A percentile compares a stretch with the other conserved stretches of the same genome.
These are phyloP conservation scores for Agrilus mali DNA, from an alignment of 2,888 invertebrate species.

Conservation along the genomic window DNA sequence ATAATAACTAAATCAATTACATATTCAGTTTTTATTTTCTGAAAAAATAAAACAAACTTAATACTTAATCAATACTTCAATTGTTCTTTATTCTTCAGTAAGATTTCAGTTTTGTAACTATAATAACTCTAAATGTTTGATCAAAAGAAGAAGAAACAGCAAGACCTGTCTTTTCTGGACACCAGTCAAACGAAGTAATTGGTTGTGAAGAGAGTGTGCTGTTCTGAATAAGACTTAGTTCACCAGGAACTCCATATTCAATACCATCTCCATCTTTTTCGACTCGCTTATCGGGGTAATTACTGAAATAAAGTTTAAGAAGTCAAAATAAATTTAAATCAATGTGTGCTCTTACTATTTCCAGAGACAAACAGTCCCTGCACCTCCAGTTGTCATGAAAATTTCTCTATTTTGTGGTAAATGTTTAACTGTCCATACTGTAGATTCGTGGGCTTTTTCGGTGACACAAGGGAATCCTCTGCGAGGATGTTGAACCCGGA, in stretches of 20 bases:
- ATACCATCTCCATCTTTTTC: constrained; percentile 59
- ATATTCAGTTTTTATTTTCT: background rate
- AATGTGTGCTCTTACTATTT: constrained; percentile 61
- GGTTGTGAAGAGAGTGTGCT: constrained; percentile 76
- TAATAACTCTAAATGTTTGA: constrained; percentile 73
- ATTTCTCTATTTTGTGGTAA: constrained; percentile 89
- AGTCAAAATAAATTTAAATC: background rate
- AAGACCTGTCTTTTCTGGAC: constrained; percentile 76
- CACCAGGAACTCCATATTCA: constrained; percentile 64
- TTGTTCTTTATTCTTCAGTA: constrained; percentile 30
- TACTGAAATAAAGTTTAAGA: constrained; percentile 33
- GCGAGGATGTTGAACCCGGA: constrained; percentile 74
- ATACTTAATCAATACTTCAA: background rate
- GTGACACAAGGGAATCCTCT: constrained; percentile 68
- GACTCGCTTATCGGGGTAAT: constrained; percentile 68
- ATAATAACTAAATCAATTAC: background rate
- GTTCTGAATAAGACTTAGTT: constrained; percentile 63
- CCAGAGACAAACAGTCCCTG: constrained; percentile 87
- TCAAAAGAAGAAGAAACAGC: constrained; percentile 86
- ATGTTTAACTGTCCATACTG: constrained; percentile 81
- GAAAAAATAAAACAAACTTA: background rate
- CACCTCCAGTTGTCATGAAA: constrained; percentile 82
- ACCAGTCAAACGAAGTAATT: constrained; percentile 84
- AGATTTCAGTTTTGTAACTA: constrained; percentile 78
- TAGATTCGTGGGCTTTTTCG: constrained; percentile 48